A percentile compares a stretch with the other conserved stretches of the same genome.
Conservation (phyloP, 2,888 invertebrate genomes). For the Melanchra persicariae region DNA sequence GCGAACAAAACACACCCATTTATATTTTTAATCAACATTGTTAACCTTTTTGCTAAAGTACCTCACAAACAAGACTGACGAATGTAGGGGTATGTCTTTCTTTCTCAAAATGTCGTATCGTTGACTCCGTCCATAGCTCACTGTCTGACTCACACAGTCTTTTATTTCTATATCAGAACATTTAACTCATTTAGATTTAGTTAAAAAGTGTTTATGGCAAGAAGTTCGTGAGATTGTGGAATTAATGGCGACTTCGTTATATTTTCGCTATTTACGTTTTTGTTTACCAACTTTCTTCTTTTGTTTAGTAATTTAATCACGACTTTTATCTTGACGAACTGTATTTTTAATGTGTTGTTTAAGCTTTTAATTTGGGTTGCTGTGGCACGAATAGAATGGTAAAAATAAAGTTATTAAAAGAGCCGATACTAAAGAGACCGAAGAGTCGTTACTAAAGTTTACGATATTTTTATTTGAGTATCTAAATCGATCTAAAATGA, state of each 20-base stretch:
- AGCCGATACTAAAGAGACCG: neutral
- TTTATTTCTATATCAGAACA: constrained; percentile 25
- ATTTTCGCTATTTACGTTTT: constrained; percentile 40
- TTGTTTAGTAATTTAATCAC: constrained; percentile 39
- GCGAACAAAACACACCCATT: constrained; percentile 38
- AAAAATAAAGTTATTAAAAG: neutral
- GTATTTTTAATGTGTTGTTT: constrained; percentile 35
- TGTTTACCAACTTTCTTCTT: constrained; percentile 44
- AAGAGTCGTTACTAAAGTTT: neutral
- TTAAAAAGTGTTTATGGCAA: constrained; percentile 45
- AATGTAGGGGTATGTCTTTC: neutral
- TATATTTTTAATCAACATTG: constrained; percentile 39
- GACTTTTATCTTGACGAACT: constrained; percentile 33
- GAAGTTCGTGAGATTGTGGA: constrained; percentile 59
- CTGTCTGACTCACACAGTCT: constrained; percentile 22
- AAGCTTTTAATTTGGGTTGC: constrained; percentile 31
- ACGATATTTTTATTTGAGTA: neutral
- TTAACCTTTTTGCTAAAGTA: constrained; percentile 22
- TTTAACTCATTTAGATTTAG: constrained; percentile 39
- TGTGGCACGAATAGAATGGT: constrained; percentile 9
- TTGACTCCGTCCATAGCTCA: constrained; percentile 29
- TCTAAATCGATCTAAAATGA: neutral
- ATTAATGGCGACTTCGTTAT: constrained; percentile 53
- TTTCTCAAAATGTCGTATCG: constrained; percentile 19
- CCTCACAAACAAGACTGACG: neutral